Percentiles rank a stretch among this genome's conserved stretches.
Evolutionary conservation across 2,113 vertebrate species (phyloP).

Genomic region (Cairina moschata): DNA sequence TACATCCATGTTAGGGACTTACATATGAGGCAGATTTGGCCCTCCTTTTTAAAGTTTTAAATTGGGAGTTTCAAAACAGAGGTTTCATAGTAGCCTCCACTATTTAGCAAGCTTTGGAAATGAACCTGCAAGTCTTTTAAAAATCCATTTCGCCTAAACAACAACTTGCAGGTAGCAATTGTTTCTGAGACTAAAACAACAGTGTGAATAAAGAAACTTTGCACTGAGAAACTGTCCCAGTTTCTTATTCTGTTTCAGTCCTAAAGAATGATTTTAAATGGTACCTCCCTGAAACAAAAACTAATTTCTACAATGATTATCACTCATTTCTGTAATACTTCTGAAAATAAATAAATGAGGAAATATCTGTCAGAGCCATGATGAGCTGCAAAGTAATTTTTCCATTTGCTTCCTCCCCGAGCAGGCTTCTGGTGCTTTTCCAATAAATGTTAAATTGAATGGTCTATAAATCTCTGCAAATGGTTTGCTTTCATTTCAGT

Average conservation of each 20-base stretch:
- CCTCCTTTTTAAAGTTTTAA: background rate
- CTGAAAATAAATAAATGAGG: constrained; percentile 6
- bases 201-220: background rate
- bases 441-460: background rate
- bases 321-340: background rate
- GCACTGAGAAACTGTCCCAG: background rate
- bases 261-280: background rate
- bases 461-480: background rate
- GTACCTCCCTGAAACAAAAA: background rate
- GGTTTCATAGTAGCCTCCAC: background rate
- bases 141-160: background rate
- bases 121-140: background rate
- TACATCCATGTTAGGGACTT: background rate
- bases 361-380: background rate
- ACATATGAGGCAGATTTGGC: background rate
- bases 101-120: background rate
- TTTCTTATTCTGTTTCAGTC: constrained; percentile 3
- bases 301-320: background rate
- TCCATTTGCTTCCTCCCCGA: background rate
- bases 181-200: background rate
- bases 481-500: background rate
- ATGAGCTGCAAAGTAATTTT: constrained; percentile 6
- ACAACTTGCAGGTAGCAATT: background rate
- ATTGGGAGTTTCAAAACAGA: background rate
- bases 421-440: background rate